Evolutionary conservation across 2,888 invertebrate genomes (phyloP).

Genomic region (Epinotia bilunana): DNA sequence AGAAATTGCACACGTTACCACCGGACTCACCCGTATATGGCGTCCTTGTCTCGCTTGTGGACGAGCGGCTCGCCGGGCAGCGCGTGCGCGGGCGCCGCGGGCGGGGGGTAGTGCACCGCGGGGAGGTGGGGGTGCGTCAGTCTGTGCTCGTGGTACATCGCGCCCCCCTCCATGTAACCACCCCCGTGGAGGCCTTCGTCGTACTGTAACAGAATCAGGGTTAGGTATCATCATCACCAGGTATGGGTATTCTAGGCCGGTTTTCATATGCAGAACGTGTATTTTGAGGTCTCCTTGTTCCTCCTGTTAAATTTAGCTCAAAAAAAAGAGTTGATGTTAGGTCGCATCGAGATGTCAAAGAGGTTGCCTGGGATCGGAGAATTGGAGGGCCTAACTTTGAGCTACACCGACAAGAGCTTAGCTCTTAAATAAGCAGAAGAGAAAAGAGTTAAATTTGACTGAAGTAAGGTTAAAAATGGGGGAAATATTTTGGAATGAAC

Average conservation of each 20-base stretch:
- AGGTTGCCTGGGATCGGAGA: too few species aligned
- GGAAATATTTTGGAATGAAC: neutral
- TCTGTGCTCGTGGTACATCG: conserved; percentile 92
- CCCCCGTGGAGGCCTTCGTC: conserved; percentile 95
- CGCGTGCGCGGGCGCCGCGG: conserved; percentile 94
- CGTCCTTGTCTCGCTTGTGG: conserved; percentile 99
- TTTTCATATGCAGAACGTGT: neutral
- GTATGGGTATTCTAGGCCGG: neutral
- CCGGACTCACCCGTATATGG: conserved; percentile 97
- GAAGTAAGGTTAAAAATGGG: neutral
- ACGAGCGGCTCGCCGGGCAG: conserved; percentile 94
- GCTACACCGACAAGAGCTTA: too few species aligned
- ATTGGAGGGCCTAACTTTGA: too few species aligned
- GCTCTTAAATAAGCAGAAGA: too few species aligned
- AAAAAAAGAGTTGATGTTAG: too few species aligned
- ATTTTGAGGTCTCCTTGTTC: neutral
- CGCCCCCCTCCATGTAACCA: conserved; percentile 93
- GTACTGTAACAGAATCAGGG: conserved; percentile 86
- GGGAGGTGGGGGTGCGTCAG: conserved; percentile 90
- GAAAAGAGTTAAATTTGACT: neutral
- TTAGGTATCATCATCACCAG: neutral
- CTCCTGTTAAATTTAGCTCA: neutral
- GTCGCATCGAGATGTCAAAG: too few species aligned
- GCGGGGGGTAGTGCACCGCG: conserved; percentile 91
- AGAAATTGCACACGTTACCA: conserved; percentile 70